Conservation (phyloP, 23 tunicate genomes). For the Oikopleura albicans region DNA sequence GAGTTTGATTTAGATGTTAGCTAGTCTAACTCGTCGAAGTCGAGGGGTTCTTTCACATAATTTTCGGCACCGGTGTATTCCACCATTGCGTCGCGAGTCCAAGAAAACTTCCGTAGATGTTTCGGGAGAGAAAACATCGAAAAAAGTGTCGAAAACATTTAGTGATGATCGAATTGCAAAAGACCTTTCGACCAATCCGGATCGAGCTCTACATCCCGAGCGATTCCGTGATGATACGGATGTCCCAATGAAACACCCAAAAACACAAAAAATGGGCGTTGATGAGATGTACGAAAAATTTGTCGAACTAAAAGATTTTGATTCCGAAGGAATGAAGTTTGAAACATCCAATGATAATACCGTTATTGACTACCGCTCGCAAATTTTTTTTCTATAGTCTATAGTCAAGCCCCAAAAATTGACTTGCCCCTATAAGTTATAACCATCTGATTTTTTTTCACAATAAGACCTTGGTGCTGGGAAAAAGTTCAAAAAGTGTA, state of each 20-base stretch:
- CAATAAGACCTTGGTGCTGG: too few species aligned
- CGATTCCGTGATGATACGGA: background rate
- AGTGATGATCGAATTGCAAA: background rate
- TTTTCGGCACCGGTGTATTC: background rate
- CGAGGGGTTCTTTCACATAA: background rate
- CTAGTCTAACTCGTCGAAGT: too few species aligned
- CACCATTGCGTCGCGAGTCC: background rate
- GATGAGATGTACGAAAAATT: conserved; percentile 14
- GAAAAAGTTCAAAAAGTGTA: too few species aligned
- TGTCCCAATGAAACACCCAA: background rate
- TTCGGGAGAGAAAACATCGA: background rate
- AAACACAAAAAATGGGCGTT: background rate
- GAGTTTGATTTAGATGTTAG: too few species aligned
- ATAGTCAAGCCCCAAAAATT: too few species aligned
- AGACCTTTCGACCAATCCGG: background rate
- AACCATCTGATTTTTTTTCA: too few species aligned
- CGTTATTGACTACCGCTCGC: too few species aligned
- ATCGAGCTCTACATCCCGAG: background rate
- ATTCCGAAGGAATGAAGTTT: background rate
- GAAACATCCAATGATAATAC: too few species aligned
- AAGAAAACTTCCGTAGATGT: background rate
- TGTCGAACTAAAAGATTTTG: background rate
- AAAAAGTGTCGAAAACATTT: background rate
- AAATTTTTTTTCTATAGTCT: too few species aligned
- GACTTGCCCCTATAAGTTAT: too few species aligned